Conservation (phyloP, 2,797 vertebrate species). For the Halcyon badia region DNA sequence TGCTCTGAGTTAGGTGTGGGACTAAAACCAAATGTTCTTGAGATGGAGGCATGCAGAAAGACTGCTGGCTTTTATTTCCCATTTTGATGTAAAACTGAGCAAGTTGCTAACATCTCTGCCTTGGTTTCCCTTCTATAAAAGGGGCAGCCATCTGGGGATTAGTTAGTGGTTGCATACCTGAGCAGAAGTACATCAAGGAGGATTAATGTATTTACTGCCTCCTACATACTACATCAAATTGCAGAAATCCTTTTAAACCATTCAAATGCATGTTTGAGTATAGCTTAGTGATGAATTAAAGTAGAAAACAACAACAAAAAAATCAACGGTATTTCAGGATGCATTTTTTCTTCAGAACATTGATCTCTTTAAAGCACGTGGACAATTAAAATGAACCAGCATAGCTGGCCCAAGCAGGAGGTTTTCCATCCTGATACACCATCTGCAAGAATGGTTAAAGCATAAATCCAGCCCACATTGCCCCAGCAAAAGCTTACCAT, state of each 20-base stretch:
- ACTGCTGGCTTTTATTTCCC: background rate
- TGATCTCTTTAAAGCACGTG: background rate
- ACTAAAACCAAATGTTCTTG: background rate
- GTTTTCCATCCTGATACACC: background rate
- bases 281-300: background rate
- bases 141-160: background rate
- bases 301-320: background rate
- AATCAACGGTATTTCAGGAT: background rate
- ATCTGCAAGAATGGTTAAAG: conserved; percentile 26
- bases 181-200: background rate
- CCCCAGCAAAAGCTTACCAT: conserved; percentile 69
- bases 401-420: background rate
- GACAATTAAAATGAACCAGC: background rate
- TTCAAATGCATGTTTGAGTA: background rate
- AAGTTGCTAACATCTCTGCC: background rate
- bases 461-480: background rate
- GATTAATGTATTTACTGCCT: background rate
- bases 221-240: background rate
- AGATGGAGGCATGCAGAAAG: background rate
- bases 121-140: background rate
- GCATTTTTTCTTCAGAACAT: background rate
- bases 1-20: background rate
- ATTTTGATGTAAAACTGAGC: background rate
- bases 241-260: background rate
- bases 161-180: background rate